These are phyloP conservation scores for Promerops cafer DNA, from an alignment of 2,113 vertebrate species.

Conservation along the genomic window DNA sequence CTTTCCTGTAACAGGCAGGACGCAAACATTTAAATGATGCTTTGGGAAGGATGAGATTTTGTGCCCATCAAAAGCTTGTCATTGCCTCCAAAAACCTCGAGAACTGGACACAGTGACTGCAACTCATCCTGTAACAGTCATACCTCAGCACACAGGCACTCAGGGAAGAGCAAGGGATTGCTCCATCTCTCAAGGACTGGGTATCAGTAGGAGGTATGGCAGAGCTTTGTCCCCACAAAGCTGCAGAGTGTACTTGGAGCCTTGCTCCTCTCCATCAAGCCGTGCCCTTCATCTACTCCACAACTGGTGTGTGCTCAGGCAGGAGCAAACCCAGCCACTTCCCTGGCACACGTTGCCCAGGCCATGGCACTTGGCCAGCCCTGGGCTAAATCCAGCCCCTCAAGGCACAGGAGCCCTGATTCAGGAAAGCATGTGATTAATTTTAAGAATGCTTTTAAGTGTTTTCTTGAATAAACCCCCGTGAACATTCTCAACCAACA, in stretches of 20 bases:
- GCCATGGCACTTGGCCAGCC: fast-evolving
- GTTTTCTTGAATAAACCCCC: background rate
- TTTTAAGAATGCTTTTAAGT: background rate
- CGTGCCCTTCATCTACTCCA: background rate
- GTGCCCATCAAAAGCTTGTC: background rate
- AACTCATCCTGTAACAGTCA: background rate
- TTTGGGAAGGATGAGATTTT: background rate
- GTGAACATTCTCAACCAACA: background rate
- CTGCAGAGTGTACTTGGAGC: background rate
- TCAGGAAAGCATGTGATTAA: background rate
- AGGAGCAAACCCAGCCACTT: background rate
- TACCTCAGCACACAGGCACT: fast-evolving
- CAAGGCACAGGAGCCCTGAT: fast-evolving
- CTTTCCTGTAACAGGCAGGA: background rate
- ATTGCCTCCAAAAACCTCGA: background rate
- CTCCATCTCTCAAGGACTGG: background rate
- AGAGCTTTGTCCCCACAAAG: background rate
- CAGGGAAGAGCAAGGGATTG: background rate
- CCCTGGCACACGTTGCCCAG: background rate
- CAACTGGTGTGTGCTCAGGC: background rate
- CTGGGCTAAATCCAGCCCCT: background rate
- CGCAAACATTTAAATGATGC: background rate
- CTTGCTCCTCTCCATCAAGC: background rate
- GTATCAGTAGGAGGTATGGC: background rate
- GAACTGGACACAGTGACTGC: background rate